A percentile compares a stretch with the other conserved stretches of the same genome.
Conservation (phyloP, 2,888 invertebrate species). For the Hyposoter didymator region DNA sequence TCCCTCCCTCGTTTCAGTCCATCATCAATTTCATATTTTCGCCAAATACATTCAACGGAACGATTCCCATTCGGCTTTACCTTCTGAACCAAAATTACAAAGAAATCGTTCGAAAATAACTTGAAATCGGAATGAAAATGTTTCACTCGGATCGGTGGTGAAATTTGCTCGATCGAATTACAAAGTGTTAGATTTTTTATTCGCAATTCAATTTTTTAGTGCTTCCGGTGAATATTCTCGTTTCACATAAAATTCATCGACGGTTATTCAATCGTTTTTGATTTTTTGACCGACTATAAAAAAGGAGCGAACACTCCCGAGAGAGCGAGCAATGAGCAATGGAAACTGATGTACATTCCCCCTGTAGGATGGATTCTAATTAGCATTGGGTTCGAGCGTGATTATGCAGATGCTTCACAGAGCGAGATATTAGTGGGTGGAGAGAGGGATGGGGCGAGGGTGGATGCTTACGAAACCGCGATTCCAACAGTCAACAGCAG, state of each 20-base stretch:
- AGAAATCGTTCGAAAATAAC: not conserved
- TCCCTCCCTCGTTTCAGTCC: not conserved
- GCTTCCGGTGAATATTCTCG: not conserved
- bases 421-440: conserved; percentile 65
- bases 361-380: conserved; percentile 80
- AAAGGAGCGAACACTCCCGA: conserved; percentile 36
- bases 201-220: not conserved
- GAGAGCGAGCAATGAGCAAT: conserved; percentile 67
- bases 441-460: conserved; percentile 20
- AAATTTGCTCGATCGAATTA: not conserved
- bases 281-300: conserved; percentile 39
- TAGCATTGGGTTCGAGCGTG: conserved; percentile 83
- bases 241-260: not conserved
- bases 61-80: not conserved
- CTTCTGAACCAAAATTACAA: not conserved
- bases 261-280: not conserved
- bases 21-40: not conserved
- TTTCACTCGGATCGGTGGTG: not conserved
- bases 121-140: not conserved
- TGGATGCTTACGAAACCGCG: conserved; percentile 57
- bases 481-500: conserved; percentile 56
- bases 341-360: conserved; percentile 79
- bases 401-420: conserved; percentile 82
- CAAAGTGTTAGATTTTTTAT: not conserved
- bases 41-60: not conserved